phyloP scores from a whole-genome alignment of 2,113 vertebrate genomes.

The Pelmatolapia mariae region DNA sequence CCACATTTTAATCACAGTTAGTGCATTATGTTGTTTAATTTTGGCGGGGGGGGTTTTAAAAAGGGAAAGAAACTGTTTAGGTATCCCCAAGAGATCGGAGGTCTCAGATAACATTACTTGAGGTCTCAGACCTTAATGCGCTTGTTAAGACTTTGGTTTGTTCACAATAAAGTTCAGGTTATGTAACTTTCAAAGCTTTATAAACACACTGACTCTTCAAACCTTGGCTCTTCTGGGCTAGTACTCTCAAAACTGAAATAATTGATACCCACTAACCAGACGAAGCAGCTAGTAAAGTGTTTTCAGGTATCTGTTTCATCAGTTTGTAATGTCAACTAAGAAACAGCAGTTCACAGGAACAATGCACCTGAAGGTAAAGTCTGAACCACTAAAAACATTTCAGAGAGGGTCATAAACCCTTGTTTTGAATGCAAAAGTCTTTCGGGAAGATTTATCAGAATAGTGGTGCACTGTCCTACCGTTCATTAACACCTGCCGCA shows the following conservation, averaged over 20 bases:
- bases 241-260: not conserved
- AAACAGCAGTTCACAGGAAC: not conserved
- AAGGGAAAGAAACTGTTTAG: not conserved
- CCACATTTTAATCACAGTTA: not conserved
- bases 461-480: not conserved
- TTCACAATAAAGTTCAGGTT: not conserved
- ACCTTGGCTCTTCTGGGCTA: not conserved
- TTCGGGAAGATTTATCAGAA: not conserved
- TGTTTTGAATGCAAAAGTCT: not conserved
- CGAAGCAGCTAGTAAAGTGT: not conserved
- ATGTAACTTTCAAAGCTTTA: not conserved
- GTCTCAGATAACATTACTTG: not conserved
- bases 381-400: not conserved
- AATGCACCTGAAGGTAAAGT: not conserved
- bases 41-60: rapidly evolving
- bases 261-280: not conserved
- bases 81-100: not conserved
- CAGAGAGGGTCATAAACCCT: not conserved
- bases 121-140: not conserved
- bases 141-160: not conserved
- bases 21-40: not conserved
- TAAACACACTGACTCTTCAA: not conserved
- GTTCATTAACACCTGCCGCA: not conserved
- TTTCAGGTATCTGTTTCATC: not conserved
- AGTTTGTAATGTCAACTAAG: not conserved